phyloP scores from a whole-genome alignment of 2,797 vertebrate species.

The Malurus leucopterus region DNA sequence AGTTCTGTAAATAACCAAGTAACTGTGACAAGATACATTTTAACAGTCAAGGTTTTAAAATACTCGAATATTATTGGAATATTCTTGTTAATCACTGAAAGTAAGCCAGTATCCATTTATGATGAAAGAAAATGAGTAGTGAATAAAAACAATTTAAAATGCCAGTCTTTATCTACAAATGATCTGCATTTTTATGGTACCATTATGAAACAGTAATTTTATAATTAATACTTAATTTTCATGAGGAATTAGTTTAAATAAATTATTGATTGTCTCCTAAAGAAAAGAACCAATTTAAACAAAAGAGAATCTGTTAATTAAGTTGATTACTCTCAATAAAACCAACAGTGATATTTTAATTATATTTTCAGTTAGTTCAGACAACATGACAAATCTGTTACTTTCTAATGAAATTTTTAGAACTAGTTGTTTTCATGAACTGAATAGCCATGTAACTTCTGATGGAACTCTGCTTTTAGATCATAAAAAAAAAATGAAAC shows the following conservation, averaged over 20 bases:
- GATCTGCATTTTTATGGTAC: conserved; percentile 11
- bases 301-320: conserved; percentile 4
- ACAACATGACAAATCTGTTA: neutral
- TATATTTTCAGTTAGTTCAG: conserved; percentile 4
- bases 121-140: conserved; percentile 17
- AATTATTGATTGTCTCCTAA: conserved; percentile 8
- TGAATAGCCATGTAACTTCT: neutral
- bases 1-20: neutral
- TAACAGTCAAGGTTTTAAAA: conserved; percentile 7
- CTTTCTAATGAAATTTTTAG: neutral
- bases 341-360: conserved; percentile 8
- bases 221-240: conserved; percentile 56
- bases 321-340: conserved; percentile 23
- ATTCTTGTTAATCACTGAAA: neutral
- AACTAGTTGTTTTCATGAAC: neutral
- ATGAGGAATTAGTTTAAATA: conserved; percentile 53
- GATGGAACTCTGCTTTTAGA: neutral
- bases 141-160: conserved; percentile 9
- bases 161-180: conserved; percentile 28
- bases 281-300: conserved; percentile 40
- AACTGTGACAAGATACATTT: neutral
- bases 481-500: neutral
- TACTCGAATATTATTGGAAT: neutral
- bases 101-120: neutral
- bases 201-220: conserved; percentile 45